Evolutionary conservation across 2,888 invertebrate species (phyloP), one percentile per base, ranked within the genome.

Genomic region (Ecdyonurus torrentis): DNA sequence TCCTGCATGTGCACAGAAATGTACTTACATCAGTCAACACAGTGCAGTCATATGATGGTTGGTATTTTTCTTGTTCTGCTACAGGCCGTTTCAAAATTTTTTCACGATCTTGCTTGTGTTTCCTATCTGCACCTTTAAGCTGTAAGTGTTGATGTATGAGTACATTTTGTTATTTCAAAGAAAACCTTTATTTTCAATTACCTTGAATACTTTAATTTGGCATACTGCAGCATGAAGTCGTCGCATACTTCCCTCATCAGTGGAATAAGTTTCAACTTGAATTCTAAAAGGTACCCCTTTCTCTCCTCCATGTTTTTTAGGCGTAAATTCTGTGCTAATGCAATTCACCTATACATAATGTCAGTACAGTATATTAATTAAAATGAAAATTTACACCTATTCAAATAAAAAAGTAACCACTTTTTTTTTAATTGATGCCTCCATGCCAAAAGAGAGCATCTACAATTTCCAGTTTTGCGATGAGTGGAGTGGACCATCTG

Each of bases 291-390:
- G 96, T 0, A 97, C 96, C 0, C 97, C 97, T 72, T 97, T 97
- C 76, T 97, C 97, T 1, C 97, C 97, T 60, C 97, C 97, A 75
- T 97, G 96, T 72, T 96, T 96, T 74, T 95, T 96, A 0, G 94
- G 91, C 0, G 97, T 97, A 74, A 97, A 97, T 77, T 97, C 97
- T 0, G 97, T 97, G 66, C 95, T 95, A 70, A 97, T 97, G 75
- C 95, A 96, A 76, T 97, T 93, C 60, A 91, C 87, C 89, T 89
- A 72, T 2, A 73, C 61, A 52, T 59, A 10, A n/a, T n/a, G n/a
- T n/a, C n/a, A n/a, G n/a, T n/a, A n/a, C n/a, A n/a, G n/a, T n/a
- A n/a, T n/a, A n/a, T n/a, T n/a, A n/a, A n/a, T n/a, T n/a, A n/a
- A n/a, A n/a, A n/a, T n/a, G n/a, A n/a, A n/a, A n/a, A n/a, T n/a